These are phyloP conservation scores for Xerus rutilus DNA, from an alignment of 2,797 vertebrate genomes.

Conservation along the genomic window DNA sequence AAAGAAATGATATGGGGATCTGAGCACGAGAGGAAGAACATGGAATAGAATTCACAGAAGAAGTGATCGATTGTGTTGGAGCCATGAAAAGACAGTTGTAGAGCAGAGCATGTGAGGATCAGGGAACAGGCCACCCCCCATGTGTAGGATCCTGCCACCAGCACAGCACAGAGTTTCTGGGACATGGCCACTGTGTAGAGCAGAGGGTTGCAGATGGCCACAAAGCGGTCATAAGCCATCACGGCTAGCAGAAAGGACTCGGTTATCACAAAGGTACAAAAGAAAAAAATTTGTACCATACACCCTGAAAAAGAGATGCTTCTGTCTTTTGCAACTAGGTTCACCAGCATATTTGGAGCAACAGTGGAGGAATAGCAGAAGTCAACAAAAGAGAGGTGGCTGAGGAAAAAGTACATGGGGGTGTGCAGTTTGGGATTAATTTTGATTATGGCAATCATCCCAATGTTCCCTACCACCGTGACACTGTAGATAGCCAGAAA, in stretches of 20 bases:
- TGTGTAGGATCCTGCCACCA: slow-evolving; percentile 64
- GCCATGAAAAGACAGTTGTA: slow-evolving; percentile 71
- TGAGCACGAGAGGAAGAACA: slow-evolving; percentile 76
- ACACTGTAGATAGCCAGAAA: slow-evolving; percentile 70
- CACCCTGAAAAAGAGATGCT: slow-evolving; percentile 77
- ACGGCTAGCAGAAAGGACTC: slow-evolving; percentile 54
- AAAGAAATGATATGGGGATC: slow-evolving; percentile 54
- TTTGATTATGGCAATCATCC: slow-evolving; percentile 74
- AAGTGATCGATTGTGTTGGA: slow-evolving; percentile 81
- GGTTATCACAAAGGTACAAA: slow-evolving; percentile 72
- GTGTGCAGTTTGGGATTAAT: slow-evolving; percentile 74
- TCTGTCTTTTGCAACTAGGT: slow-evolving; percentile 69
- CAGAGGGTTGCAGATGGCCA: slow-evolving; percentile 83
- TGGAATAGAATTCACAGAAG: slow-evolving; percentile 80
- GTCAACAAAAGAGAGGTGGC: slow-evolving; percentile 81
- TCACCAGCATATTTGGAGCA: slow-evolving; percentile 76
- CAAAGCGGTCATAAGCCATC: slow-evolving; percentile 74
- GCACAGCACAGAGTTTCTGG: slow-evolving; percentile 47
- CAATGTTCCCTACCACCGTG: slow-evolving; percentile 75
- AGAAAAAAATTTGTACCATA: slow-evolving; percentile 77
- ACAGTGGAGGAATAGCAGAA: slow-evolving; percentile 77
- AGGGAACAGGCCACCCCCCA: slow-evolving; percentile 73
- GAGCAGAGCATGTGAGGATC: slow-evolving; percentile 64
- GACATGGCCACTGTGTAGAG: slow-evolving; percentile 77
- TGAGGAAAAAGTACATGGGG: slow-evolving; percentile 84